These are phyloP conservation scores for Campaea margaritaria DNA, from an alignment of 2,888 invertebrate genomes.

Conservation along the genomic window DNA sequence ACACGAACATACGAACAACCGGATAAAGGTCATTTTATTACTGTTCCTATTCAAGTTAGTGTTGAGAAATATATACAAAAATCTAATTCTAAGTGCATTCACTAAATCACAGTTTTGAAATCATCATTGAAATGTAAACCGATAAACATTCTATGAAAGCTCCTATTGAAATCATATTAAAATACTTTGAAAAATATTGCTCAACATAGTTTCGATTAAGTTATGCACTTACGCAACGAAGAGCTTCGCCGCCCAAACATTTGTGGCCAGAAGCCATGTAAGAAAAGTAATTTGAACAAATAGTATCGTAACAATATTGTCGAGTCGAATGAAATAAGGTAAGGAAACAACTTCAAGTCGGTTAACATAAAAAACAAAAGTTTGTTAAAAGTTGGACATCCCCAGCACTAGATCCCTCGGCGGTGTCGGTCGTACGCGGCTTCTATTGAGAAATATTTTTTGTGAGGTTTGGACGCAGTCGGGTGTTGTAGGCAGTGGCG, in stretches of 20 bases:
- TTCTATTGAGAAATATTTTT: constrained; percentile 59
- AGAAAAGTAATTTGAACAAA: constrained; percentile 19
- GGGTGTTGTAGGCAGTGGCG: constrained; percentile 53
- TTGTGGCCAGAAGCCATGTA: constrained; percentile 11
- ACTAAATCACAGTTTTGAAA: neutral
- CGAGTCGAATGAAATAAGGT: constrained; percentile 28
- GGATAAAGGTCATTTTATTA: constrained; percentile 24
- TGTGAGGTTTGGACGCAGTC: constrained; percentile 51
- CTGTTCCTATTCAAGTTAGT: constrained; percentile 22
- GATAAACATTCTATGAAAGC: constrained; percentile 1
- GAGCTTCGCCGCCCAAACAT: constrained; percentile 1
- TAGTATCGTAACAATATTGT: constrained; percentile 28
- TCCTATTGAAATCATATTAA: neutral
- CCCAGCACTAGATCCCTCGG: constrained; percentile 51
- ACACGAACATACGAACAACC: constrained; percentile 22
- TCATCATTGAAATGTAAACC: neutral
- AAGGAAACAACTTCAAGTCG: constrained; percentile 25
- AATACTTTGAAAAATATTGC: no score
- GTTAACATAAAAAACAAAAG: constrained; percentile 52
- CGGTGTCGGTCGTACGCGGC: constrained; percentile 50
- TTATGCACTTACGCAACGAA: neutral
- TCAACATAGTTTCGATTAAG: neutral
- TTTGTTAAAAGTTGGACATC: constrained; percentile 52
- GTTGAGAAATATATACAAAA: constrained; percentile 2
- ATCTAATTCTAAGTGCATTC: neutral